These are phyloP conservation scores for Arvicanthis niloticus DNA, from an alignment of 2,113 vertebrate genomes.

Conservation along the genomic window DNA sequence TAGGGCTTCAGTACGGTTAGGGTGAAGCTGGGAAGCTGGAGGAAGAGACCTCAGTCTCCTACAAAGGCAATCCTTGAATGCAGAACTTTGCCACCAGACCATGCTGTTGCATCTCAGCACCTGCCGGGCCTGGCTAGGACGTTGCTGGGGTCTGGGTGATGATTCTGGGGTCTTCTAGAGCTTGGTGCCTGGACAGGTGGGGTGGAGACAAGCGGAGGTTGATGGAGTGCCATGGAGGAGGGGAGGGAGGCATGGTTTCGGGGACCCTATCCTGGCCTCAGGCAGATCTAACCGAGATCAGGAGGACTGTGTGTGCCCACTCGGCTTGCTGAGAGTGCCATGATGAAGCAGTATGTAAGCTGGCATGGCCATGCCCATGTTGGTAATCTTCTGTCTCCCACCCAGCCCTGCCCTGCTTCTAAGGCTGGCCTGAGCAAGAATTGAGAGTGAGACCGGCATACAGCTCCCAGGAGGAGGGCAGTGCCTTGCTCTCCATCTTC, in stretches of 20 bases:
- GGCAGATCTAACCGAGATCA: background rate
- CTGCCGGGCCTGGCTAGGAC: conserved; percentile 13
- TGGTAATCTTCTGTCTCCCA: conserved; percentile 37
- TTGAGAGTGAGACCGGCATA: background rate
- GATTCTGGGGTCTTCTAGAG: background rate
- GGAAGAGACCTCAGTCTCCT: background rate
- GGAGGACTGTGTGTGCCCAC: background rate
- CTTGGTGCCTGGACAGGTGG: conserved; percentile 51
- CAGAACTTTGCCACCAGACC: conserved; percentile 85
- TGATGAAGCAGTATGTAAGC: conserved; percentile 80
- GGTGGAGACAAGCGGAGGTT: background rate
- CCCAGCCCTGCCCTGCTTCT: conserved; percentile 58
- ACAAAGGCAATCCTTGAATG: background rate
- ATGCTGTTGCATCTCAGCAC: conserved; percentile 75
- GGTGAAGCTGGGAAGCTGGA: background rate
- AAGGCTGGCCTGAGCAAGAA: background rate
- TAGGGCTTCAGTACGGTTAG: background rate
- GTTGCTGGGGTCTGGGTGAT: conserved; percentile 29
- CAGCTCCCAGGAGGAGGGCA: background rate
- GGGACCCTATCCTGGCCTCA: background rate
- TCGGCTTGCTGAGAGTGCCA: conserved; percentile 65
- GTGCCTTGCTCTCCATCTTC: background rate
- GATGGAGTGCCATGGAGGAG: background rate
- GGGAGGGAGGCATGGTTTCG: background rate
- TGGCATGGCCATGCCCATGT: conserved; percentile 44